Base-by-base conservation (phyloP, 2,888 invertebrate genomes). In the Acanthacorydalis orientalis region DNA sequence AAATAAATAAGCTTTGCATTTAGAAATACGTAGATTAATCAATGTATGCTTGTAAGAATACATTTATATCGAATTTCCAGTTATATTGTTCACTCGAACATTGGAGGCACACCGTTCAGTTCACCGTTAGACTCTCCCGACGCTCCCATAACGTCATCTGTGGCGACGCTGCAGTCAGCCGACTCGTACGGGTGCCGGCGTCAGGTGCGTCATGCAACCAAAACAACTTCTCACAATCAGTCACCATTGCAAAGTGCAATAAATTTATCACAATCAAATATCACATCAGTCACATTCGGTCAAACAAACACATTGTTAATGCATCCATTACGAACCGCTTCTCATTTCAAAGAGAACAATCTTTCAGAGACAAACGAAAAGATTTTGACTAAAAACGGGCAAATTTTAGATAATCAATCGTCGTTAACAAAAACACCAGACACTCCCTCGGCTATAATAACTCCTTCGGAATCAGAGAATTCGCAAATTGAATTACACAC, bases 51-150 rank as follows among this genome's bases (percentile, higher is more conserved):
- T 23, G 23, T 23, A 23, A 23, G 6, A 23, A 23, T 23, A 23
- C 23, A 23, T 31, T 35, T 10, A 47, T 39, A 53, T 54, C 44
- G 23, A 23, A 48, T 51, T 72, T 74, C 54, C 72, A 87, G 88
- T 71, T 84, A 83, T 66, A 79, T 85, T 59, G 80, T 86, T 49
- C 87, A 86, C 67, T 82, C 84, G 55, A 83, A 83, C 61, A 73
- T 80, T 54, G 86, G 85, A 44, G 75, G 77, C 53, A 84, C 85
- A 46, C 80, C 85, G 6, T 71, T 83, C 50, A 84, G 83, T 54
- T 86, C 85, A 51, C 87, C 88, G n/a, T 68, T 86, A 61, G 87
- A 88, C 64, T 85, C 84, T 11, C 83, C 84, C 16, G 84, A 84
- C 57, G 81, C 74, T 43, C 77, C 75, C 62, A 73, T 77, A 53